Evolutionary conservation across 2,113 vertebrate genomes (phyloP), one percentile per base, ranked within the genome.

Genomic region (Blennius ocellaris): DNA sequence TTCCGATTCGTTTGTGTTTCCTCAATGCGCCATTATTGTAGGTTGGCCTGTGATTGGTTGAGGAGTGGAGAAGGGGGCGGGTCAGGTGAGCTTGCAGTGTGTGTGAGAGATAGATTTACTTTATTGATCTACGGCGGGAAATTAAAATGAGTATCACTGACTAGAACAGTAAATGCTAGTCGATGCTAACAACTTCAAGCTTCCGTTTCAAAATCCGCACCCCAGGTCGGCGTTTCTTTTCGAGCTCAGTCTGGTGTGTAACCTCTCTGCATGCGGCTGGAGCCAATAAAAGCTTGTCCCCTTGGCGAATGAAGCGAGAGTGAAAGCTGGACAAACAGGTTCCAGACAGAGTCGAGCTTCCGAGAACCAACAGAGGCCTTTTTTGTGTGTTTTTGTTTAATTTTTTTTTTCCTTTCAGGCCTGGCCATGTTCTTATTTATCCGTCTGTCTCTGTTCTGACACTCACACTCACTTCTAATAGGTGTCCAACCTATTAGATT

Each of bases 321-420:
- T 81, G 54, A 65, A 84, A 87, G 83, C 83, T 91, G 83, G 60
- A 83, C 81, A 90, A 90, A 91, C 78, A 89, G 53, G 52, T 55
- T 62, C 72, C 50, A 59, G 78, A 30, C 52, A 56, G 51, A 56
- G 51, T 47, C 11, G 44, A 43, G 70, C 70, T 50, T 41, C 50
- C 30, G 65, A 15, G 76, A 30, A 72, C 75, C 62, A 71, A 72
- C 80, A 62, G 78, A 38, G 59, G 74, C 49, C 57, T 6, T 40
- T 10, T 30, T 59, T 30, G 21, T 30, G 21, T 30, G 21, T 30
- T 30, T 30, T 7, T 40, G 8, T 30, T 59, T 54, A 9, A 21
- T 30, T 70, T 68, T 58, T n/a, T 43, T 0, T 48, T 41, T 37
- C 52, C 64, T 69, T 77, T 69, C 51, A 75, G 64, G 15, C 41